These are phyloP conservation scores for Oreochromis tanganicae DNA, from an alignment of 2,113 vertebrate genomes.

Conservation along the genomic window DNA sequence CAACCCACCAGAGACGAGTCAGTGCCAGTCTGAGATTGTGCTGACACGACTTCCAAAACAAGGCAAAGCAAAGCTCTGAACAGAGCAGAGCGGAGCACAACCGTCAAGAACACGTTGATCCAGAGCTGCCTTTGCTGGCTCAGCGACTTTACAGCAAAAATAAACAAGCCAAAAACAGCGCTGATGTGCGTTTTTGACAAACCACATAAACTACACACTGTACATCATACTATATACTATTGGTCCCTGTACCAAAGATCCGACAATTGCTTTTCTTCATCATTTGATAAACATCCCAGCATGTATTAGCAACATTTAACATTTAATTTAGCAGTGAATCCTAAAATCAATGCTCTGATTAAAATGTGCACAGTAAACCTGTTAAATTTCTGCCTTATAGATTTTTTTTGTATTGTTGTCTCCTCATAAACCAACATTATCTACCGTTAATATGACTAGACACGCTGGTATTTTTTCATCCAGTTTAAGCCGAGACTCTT, in stretches of 20 bases:
- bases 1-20: slow-evolving; percentile 2
- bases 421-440: not conserved
- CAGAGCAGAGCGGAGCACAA: not conserved
- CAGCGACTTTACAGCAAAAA: slow-evolving; percentile 21
- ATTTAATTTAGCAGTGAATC: not conserved
- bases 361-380: not conserved
- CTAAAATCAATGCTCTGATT: not conserved
- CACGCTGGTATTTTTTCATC: not conserved
- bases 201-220: not conserved
- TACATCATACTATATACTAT: not conserved
- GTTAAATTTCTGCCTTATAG: not conserved
- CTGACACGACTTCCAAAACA: not conserved
- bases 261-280: not conserved
- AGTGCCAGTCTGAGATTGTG: slow-evolving; percentile 4
- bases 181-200: not conserved
- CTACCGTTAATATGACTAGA: not conserved
- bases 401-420: not conserved
- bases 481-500: not conserved
- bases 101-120: not conserved
- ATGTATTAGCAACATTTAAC: not conserved
- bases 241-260: not conserved
- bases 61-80: not conserved
- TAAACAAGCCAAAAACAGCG: not conserved
- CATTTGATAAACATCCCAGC: not conserved
- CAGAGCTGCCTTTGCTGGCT: not conserved